These are phyloP conservation scores for Rousettus madagascariensis DNA, from an alignment of 2,797 vertebrate species.

Conservation along the genomic window DNA sequence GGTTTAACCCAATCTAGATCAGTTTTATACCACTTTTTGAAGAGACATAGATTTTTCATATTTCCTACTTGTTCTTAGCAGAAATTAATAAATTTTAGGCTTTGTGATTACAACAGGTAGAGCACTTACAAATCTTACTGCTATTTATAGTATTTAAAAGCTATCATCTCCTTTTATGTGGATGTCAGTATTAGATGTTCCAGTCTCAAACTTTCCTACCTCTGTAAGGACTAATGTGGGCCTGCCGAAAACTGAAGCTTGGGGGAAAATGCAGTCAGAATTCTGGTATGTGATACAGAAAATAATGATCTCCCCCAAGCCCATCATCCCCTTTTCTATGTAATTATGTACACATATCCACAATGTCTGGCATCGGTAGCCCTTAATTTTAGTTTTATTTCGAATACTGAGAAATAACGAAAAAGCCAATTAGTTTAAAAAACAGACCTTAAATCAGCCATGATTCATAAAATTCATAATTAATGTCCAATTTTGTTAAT, in stretches of 20 bases:
- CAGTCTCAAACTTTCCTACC: background rate
- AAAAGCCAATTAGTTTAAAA: background rate
- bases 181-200: background rate
- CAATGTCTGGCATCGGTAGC: background rate
- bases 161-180: background rate
- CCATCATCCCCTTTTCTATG: background rate
- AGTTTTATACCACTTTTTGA: constrained; percentile 8
- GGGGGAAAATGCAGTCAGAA: background rate
- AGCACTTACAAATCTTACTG: background rate
- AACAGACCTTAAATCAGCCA: background rate
- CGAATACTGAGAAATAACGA: background rate
- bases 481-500: background rate
- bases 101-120: background rate
- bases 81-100: background rate
- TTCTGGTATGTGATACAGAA: background rate
- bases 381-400: background rate
- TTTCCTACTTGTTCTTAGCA: background rate
- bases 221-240: background rate
- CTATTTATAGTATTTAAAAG: background rate
- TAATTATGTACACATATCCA: background rate
- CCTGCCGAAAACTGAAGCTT: background rate
- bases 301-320: background rate
- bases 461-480: background rate
- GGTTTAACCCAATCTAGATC: background rate
- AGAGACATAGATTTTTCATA: background rate